phyloP scores from a whole-genome alignment of 2,797 vertebrate genomes.

The Varecia variegata region DNA sequence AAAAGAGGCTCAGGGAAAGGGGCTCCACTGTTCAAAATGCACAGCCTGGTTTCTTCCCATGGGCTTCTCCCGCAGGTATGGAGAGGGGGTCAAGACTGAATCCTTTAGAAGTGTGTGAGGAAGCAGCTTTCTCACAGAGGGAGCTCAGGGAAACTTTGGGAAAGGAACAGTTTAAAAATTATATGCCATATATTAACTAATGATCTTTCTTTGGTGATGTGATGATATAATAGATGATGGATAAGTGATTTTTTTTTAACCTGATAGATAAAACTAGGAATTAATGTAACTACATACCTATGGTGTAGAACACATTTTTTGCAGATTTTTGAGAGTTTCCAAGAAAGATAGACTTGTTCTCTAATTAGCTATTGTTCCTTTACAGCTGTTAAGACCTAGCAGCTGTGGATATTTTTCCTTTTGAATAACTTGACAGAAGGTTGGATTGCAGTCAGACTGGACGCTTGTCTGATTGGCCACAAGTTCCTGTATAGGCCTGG shows the following conservation, averaged over 20 bases:
- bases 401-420: conserved; percentile 56
- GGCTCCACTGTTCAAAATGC: not conserved
- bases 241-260: conserved; percentile 48
- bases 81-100: not conserved
- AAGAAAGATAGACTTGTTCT: conserved; percentile 50
- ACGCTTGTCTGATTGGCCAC: conserved; percentile 14
- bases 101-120: not conserved
- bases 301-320: conserved; percentile 41
- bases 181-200: not conserved
- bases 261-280: conserved; percentile 6
- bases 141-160: not conserved
- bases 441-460: conserved; percentile 15
- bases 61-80: not conserved
- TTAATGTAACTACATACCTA: not conserved
- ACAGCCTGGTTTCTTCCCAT: not conserved
- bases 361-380: conserved; percentile 71
- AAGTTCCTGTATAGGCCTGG: not conserved
- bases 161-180: not conserved
- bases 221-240: not conserved
- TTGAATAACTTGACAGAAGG: conserved; percentile 6
- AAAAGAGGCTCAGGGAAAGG: not conserved
- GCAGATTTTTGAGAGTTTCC: conserved; percentile 55
- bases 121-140: not conserved
- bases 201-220: not conserved
- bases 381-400: conserved; percentile 65